Conservation (phyloP, 2,797 vertebrate genomes). For the Pangasius djambal region DNA sequence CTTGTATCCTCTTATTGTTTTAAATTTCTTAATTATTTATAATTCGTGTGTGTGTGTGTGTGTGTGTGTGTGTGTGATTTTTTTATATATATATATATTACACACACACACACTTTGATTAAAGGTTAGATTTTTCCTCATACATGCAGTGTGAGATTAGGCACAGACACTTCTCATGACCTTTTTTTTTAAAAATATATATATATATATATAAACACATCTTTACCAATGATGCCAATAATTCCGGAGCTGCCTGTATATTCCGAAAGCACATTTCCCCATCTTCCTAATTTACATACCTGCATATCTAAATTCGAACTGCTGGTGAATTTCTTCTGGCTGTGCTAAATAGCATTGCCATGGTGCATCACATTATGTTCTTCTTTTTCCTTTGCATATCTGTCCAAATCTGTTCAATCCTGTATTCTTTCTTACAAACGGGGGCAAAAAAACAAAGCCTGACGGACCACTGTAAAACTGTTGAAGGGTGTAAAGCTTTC, state of each 20-base stretch:
- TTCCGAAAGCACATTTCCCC: neutral
- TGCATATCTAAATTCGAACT: neutral
- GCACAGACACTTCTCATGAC: neutral
- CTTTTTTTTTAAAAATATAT: neutral
- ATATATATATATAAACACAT: no score
- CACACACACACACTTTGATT: neutral
- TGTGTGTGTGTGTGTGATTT: no score
- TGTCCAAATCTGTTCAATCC: neutral
- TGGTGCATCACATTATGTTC: neutral
- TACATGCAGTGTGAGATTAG: neutral
- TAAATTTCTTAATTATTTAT: no score
- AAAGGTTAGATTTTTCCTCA: neutral
- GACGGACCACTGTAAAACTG: conserved; percentile 4
- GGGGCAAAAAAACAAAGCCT: neutral
- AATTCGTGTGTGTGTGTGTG: no score
- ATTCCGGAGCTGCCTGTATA: neutral
- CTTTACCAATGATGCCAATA: neutral
- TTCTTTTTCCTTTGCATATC: neutral
- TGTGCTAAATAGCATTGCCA: neutral
- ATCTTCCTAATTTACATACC: neutral
- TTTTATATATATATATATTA: no score
- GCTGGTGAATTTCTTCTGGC: neutral
- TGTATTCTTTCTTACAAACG: neutral
- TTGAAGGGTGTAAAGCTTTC: neutral
- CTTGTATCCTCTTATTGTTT: neutral